phyloP scores from a whole-genome alignment of 2,113 vertebrate genomes.

The Romanogobio albipinnatus region DNA sequence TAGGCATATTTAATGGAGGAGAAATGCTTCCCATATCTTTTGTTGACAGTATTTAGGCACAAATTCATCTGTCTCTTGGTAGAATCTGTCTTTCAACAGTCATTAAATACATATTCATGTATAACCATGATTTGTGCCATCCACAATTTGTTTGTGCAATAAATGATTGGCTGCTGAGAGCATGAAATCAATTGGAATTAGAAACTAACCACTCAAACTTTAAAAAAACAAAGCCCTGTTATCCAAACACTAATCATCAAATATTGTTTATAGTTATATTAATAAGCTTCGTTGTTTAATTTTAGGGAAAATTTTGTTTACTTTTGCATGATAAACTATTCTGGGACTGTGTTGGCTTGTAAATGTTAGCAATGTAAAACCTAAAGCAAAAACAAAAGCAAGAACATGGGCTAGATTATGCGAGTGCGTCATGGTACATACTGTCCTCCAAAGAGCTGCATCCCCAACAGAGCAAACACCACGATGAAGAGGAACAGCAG shows the following conservation, averaged over 20 bases:
- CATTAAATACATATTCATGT: not conserved
- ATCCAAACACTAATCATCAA: not conserved
- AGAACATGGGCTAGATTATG: not conserved
- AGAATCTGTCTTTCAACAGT: not conserved
- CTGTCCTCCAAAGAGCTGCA: constrained; percentile 98
- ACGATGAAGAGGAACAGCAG: constrained; percentile 97
- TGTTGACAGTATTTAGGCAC: not conserved
- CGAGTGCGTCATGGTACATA: constrained; percentile 72
- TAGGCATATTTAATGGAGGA: not conserved
- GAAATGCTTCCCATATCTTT: not conserved
- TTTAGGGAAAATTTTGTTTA: not conserved
- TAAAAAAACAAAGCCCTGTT: not conserved
- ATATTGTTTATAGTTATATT: not conserved
- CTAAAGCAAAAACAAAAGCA: not conserved
- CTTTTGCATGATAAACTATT: not conserved
- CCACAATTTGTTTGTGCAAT: not conserved
- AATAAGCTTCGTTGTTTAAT: not conserved
- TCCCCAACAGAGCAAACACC: constrained; percentile 94
- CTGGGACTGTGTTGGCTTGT: not conserved
- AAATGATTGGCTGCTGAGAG: not conserved
- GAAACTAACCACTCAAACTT: not conserved
- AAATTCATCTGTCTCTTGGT: not conserved
- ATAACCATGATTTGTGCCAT: not conserved
- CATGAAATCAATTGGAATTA: not conserved
- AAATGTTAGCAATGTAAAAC: not conserved